Percentiles rank a stretch among this genome's conserved stretches.
Evolutionary conservation across 1,140 invertebrate species (phyloP).

Genomic region (Neodiprion lecontei): DNA sequence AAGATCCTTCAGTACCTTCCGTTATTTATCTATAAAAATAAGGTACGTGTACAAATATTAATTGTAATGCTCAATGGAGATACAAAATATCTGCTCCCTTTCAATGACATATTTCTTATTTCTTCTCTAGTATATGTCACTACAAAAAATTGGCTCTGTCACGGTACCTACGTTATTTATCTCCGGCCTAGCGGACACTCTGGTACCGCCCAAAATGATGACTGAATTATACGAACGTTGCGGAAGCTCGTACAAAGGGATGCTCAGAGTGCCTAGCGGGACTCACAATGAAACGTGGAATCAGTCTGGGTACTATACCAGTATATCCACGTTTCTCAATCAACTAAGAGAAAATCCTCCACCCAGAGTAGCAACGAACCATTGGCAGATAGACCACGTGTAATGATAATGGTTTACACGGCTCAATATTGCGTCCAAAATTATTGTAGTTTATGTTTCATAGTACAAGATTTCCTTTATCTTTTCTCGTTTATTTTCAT

Average conservation of each 20-base stretch:
- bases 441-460: conserved; percentile 1
- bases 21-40: conserved; percentile 82
- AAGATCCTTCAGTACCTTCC: conserved; percentile 77
- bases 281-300: conserved; percentile 92
- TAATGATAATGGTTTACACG: conserved; percentile 28
- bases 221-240: conserved; percentile 75
- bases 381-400: conserved; percentile 52
- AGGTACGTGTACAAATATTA: conserved; percentile 62
- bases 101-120: conserved; percentile 26
- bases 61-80: conserved; percentile 3
- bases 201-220: conserved; percentile 91
- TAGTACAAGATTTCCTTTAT: neutral
- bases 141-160: conserved; percentile 72
- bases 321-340: conserved; percentile 64
- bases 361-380: conserved; percentile 32
- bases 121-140: conserved; percentile 73
- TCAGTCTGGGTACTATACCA: conserved; percentile 67
- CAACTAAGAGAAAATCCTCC: conserved; percentile 56
- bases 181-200: conserved; percentile 80
- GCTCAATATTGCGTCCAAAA: conserved; percentile 29
- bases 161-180: conserved; percentile 78
- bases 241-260: conserved; percentile 72
- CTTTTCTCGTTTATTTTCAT: neutral
- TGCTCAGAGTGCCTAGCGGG: conserved; percentile 75
- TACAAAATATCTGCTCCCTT: conserved; percentile 6